Evolutionary conservation across 2,113 vertebrate species (phyloP).

Genomic region (Myocastor coypus): DNA sequence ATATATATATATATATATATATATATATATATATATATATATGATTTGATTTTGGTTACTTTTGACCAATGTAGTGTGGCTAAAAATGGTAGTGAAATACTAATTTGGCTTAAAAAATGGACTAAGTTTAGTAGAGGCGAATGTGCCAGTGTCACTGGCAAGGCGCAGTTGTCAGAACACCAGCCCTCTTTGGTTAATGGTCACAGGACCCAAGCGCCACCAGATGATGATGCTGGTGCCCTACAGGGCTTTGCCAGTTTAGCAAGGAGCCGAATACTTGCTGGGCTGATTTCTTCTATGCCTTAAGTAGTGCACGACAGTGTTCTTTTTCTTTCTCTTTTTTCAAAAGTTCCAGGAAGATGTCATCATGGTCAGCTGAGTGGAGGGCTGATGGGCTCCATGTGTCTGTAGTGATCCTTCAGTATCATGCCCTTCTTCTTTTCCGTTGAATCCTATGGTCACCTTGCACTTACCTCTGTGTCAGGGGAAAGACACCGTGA

Average conservation of each 20-base stretch:
- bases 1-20: too few relatives aligned
- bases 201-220: not conserved
- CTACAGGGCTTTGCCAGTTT: not conserved
- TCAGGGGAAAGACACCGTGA: not conserved
- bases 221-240: not conserved
- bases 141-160: not conserved
- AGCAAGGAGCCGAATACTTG: not conserved
- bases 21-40: too few relatives aligned
- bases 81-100: constrained; percentile 6
- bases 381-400: not conserved
- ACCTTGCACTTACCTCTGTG: not conserved
- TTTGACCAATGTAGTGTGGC: not conserved
- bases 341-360: not conserved
- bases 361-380: not conserved
- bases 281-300: not conserved
- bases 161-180: not conserved
- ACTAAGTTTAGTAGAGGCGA: not conserved
- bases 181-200: not conserved
- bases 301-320: not conserved
- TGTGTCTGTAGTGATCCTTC: not conserved
- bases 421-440: not conserved
- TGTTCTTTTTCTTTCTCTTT: not conserved
- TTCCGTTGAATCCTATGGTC: not conserved
- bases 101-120: not conserved
- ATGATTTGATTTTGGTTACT: constrained; percentile 25